Base-by-base conservation (phyloP, 2,113 vertebrate species). In the Tenebrosternarchus preto region DNA sequence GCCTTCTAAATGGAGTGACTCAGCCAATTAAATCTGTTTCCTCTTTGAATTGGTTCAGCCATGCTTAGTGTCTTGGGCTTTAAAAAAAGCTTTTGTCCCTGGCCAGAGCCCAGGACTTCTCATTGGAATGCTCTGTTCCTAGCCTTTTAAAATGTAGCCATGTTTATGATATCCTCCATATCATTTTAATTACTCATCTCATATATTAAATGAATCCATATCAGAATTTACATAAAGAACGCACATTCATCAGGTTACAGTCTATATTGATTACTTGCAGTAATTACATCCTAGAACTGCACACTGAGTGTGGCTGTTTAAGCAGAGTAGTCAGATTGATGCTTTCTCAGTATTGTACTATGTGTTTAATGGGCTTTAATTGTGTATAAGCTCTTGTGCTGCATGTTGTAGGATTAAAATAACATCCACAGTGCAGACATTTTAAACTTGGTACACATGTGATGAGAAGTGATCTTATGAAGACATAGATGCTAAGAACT, bases 11-110 rank as follows among this genome's bases (percentile, higher is more conserved):
- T 61, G 33, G 36, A 79, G 68, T 73, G 46, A 27, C 78, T 57
- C 64, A 31, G 61, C 67, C 59, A 80, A 73, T 77, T 80, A 80
- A 80, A 77, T 72, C 33, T 53, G 60, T 77, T 77, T 84, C 68
- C 73, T 84, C 25, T 75, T 68, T 83, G 63, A 83, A 79, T 75
- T 24, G 22, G 71, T 78, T 55, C 61, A 78, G 60, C 78, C 36
- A 27, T n/a, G 56, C 29, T 53, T 39, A 27, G 61, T 46, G n/a
- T n/a, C 63, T 46, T 36, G 20, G 71, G 59, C 29, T 22, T 68
- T 1, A 59, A 73, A 72, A 25, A 36, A 36, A 77, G 81, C 61
- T 33, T 74, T 78, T 82, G 76, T 83, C 64, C 78, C 25, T 57
- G 50, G 64, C 61, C 69, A 36, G 43, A 64, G 31, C 60, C 11